A percentile compares a stretch with the other conserved stretches of the same genome.
phyloP scores from a whole-genome alignment of 2,888 invertebrate species.

The Pandemis cinnamomeana region DNA sequence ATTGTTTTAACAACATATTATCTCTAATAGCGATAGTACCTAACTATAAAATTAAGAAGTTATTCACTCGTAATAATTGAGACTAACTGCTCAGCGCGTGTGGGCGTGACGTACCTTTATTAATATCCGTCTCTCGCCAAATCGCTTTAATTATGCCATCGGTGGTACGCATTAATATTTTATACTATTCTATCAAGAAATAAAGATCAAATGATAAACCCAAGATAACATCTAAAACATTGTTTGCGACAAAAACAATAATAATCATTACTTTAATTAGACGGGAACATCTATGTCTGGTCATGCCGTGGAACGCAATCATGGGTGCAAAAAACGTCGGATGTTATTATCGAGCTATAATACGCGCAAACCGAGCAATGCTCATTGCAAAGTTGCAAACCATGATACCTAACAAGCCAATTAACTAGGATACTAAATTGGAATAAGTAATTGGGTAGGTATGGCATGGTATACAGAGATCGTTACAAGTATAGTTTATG shows the following conservation, averaged over 20 bases:
- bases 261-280: slow-evolving; percentile 34
- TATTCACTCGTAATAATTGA: slow-evolving; percentile 15
- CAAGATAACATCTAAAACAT: neutral
- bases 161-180: slow-evolving; percentile 12
- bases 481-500: neutral
- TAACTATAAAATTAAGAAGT: neutral
- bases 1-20: neutral
- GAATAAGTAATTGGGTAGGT: slow-evolving; percentile 9
- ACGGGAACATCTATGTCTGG: slow-evolving; percentile 25
- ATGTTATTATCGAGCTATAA: slow-evolving; percentile 31
- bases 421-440: slow-evolving; percentile 12
- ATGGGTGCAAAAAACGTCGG: slow-evolving; percentile 15
- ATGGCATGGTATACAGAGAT: neutral
- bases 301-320: slow-evolving; percentile 4
- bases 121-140: slow-evolving; percentile 27
- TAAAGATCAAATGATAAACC: slow-evolving; percentile 13
- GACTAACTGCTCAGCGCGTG: slow-evolving; percentile 30
- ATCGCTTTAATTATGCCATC: slow-evolving; percentile 30
- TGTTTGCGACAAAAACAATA: slow-evolving; percentile 14
- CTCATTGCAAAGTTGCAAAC: slow-evolving; percentile 16
- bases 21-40: neutral
- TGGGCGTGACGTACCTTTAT: slow-evolving; percentile 25
- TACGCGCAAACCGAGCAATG: slow-evolving; percentile 10
- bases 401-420: slow-evolving; percentile 29
- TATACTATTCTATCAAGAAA: slow-evolving; percentile 11